Conservation (phyloP, 2,888 invertebrate genomes). For the Eremobia ochroleuca region DNA sequence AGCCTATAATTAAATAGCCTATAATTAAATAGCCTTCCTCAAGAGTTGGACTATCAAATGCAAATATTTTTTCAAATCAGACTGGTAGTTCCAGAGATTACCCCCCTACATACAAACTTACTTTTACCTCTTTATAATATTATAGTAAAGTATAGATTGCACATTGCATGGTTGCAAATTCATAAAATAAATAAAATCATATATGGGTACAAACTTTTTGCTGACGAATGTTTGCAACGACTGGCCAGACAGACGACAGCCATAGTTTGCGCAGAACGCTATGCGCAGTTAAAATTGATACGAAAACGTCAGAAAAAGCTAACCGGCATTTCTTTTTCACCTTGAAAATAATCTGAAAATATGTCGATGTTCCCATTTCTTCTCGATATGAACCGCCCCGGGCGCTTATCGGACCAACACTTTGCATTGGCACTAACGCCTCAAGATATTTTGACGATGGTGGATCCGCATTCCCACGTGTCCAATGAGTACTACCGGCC, state of each 20-base stretch:
- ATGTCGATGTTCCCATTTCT: slow-evolving; percentile 68
- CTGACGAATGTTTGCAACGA: slow-evolving; percentile 16
- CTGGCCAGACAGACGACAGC: slow-evolving; percentile 58
- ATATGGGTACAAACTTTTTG: slow-evolving; percentile 32
- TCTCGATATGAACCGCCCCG: slow-evolving; percentile 70
- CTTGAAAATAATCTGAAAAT: slow-evolving; percentile 36
- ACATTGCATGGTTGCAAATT: neutral
- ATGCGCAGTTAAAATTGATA: slow-evolving; percentile 54
- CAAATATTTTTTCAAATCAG: no score
- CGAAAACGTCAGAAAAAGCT: slow-evolving; percentile 16
- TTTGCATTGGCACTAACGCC: slow-evolving; percentile 79
- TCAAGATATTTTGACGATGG: slow-evolving; percentile 77
- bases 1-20: no score
- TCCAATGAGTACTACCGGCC: slow-evolving; percentile 63
- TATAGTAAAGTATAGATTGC: no score
- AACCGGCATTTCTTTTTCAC: slow-evolving; percentile 43
- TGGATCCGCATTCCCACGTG: slow-evolving; percentile 66
- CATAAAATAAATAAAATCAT: neutral
- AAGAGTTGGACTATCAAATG: no score
- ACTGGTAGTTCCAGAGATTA: neutral
- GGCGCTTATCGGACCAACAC: slow-evolving; percentile 77
- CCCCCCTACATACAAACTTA: neutral
- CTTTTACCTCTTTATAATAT: neutral
- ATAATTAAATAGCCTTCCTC: no score
- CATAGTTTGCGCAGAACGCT: slow-evolving; percentile 43